A percentile compares a stretch with the other conserved stretches of the same genome.
Evolutionary conservation across 2,888 invertebrate genomes (phyloP).

Genomic region (Amphipoea lucens): DNA sequence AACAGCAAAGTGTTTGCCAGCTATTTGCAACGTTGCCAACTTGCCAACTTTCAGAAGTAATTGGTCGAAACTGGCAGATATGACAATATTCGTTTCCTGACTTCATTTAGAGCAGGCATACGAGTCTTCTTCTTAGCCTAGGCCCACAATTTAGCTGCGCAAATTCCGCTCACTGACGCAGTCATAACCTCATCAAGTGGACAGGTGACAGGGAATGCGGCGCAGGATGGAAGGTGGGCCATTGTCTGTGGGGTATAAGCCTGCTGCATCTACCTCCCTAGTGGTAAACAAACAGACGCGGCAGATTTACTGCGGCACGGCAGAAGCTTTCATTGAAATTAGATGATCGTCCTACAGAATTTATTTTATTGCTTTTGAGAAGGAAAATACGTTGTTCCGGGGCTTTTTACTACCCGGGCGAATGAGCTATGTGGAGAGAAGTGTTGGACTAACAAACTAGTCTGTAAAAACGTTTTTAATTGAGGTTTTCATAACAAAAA

Average conservation of each 20-base stretch:
- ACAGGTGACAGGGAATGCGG: background rate
- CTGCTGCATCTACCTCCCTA: conserved; percentile 22
- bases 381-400: conserved; percentile 37
- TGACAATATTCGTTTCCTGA: background rate
- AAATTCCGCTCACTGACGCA: no score
- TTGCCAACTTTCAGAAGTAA: background rate
- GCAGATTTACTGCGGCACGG: conserved; percentile 50
- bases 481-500: background rate
- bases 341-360: conserved; percentile 56
- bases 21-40: background rate
- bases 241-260: background rate
- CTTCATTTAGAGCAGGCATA: background rate
- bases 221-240: background rate
- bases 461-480: conserved; percentile 1
- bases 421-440: background rate
- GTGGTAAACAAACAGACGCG: conserved; percentile 36
- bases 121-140: no score
- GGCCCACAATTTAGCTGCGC: no score
- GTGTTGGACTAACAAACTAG: background rate
- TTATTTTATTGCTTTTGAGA: conserved; percentile 61
- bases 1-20: background rate
- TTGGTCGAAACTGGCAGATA: background rate
- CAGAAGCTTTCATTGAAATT: conserved; percentile 65
- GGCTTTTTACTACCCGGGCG: conserved; percentile 24
- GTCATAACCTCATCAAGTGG: no score